Percentiles rank a stretch among this genome's conserved stretches.
These are phyloP conservation scores for Pseudorhombus dupliciocellatus DNA, from an alignment of 2,113 vertebrate species.

Conservation along the genomic window DNA sequence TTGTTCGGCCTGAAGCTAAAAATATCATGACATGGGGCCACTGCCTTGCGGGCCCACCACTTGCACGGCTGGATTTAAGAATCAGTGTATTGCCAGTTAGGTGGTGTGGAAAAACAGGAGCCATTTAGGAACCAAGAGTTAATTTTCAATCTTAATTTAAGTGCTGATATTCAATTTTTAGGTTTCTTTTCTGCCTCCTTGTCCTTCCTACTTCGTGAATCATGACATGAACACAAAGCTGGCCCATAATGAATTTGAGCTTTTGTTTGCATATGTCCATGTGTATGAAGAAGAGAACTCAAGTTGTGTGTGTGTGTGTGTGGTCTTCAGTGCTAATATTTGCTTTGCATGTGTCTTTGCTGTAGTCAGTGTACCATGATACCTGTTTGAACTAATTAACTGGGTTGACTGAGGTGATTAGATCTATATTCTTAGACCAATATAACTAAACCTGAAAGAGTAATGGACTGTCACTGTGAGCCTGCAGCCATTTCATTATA, in stretches of 20 bases:
- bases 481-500: conserved; percentile 13
- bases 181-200: not conserved
- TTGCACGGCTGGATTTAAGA: too few relatives aligned
- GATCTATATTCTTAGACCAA: conserved; percentile 49
- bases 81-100: too few relatives aligned
- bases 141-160: too few relatives aligned
- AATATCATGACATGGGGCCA: too few relatives aligned
- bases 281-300: not conserved
- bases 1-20: too few relatives aligned
- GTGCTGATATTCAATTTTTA: too few relatives aligned
- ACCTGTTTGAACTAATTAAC: conserved; percentile 57
- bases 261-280: conserved; percentile 11
- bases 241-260: not conserved
- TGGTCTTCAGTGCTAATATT: conserved; percentile 31
- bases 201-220: not conserved
- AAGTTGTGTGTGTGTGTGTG: not conserved
- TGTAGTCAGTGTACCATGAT: conserved; percentile 24
- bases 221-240: not conserved
- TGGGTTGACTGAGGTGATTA: conserved; percentile 46
- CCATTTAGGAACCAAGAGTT: too few relatives aligned
- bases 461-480: conserved; percentile 52
- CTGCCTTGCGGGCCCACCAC: too few relatives aligned
- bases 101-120: too few relatives aligned
- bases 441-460: conserved; percentile 34
- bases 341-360: conserved; percentile 21